Evolutionary conservation across 1,140 invertebrate species (phyloP).

Genomic region (Camponotus floridanus): DNA sequence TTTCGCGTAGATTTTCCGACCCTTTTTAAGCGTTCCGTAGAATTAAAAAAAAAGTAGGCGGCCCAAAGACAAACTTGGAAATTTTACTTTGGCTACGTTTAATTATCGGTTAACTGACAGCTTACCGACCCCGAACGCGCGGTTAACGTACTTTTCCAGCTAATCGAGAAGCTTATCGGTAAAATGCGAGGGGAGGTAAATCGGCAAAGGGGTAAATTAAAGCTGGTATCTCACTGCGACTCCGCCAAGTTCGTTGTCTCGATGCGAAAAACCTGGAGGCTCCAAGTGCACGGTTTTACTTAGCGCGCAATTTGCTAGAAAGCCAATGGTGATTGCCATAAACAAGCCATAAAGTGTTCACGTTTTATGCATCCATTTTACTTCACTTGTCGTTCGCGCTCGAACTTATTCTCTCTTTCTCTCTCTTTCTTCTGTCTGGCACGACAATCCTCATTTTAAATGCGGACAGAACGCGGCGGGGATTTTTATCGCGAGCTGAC

Average conservation of each 20-base stretch:
- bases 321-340: slow-evolving; percentile 54
- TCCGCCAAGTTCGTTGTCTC: slow-evolving; percentile 20
- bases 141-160: slow-evolving; percentile 26
- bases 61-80: slow-evolving; percentile 19
- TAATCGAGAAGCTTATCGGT: slow-evolving; percentile 22
- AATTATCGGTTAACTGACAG: slow-evolving; percentile 56
- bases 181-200: slow-evolving; percentile 18
- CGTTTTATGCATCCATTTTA: slow-evolving; percentile 62
- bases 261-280: slow-evolving; percentile 12
- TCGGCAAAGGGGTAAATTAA: slow-evolving; percentile 40
- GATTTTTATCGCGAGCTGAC: slow-evolving; percentile 59
- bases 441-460: slow-evolving; percentile 17
- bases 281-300: slow-evolving; percentile 26
- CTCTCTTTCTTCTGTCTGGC: slow-evolving; percentile 24
- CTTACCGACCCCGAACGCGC: not conserved
- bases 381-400: slow-evolving; percentile 39
- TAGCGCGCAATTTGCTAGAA: slow-evolving; percentile 46
- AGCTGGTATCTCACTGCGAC: not conserved
- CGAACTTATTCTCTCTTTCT: slow-evolving; percentile 45
- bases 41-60: not conserved
- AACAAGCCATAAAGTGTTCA: slow-evolving; percentile 56
- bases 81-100: slow-evolving; percentile 20
- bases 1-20: not conserved
- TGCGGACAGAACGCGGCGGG: slow-evolving; percentile 7
- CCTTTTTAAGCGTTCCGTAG: not conserved